phyloP scores from a whole-genome alignment of 2,888 invertebrate genomes.

The Athalia cordata region DNA sequence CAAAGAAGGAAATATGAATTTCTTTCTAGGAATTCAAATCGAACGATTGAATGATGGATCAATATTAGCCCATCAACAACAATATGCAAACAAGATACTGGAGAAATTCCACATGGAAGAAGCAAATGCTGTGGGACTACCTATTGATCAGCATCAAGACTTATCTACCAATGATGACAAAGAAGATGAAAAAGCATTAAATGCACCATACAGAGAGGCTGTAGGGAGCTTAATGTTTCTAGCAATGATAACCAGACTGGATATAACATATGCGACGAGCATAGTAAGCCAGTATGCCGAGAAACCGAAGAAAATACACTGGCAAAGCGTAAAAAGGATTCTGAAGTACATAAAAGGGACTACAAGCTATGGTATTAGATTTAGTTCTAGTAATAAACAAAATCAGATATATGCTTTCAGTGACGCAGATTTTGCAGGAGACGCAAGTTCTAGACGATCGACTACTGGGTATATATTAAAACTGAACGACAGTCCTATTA shows the following conservation, averaged over 20 bases:
- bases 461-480: no score
- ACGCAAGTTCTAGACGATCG: no score
- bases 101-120: slow-evolving; percentile 50
- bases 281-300: neutral
- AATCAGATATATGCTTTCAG: no score
- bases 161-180: neutral
- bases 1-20: slow-evolving; percentile 37
- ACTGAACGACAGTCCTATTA: no score
- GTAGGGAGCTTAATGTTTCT: slow-evolving; percentile 25
- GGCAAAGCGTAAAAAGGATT: no score
- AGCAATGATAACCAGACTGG: slow-evolving; percentile 40
- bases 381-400: no score
- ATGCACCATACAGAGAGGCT: slow-evolving; percentile 31
- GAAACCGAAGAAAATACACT: no score
- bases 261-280: slow-evolving; percentile 45
- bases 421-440: no score
- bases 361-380: no score
- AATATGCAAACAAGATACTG: slow-evolving; percentile 46
- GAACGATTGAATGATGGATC: slow-evolving; percentile 46
- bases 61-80: slow-evolving; percentile 48
- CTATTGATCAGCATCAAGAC: slow-evolving; percentile 49
- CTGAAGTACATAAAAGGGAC: no score
- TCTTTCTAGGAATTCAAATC: slow-evolving; percentile 56
- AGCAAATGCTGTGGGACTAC: slow-evolving; percentile 54
- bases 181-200: neutral